Evolutionary conservation across 2,888 invertebrate species (phyloP).

Genomic region (Aphidoletes aphidimyza): DNA sequence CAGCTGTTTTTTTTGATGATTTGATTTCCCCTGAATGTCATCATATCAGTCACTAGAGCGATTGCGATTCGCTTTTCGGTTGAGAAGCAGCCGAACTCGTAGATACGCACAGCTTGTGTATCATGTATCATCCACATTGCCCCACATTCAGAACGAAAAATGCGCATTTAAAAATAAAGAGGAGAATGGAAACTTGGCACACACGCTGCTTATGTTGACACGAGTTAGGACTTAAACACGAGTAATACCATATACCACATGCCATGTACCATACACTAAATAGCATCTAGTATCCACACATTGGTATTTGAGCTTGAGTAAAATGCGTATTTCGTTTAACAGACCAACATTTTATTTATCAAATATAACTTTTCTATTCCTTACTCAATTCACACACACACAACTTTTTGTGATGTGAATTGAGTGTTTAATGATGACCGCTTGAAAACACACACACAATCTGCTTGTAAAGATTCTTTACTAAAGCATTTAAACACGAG

Average conservation of each 20-base stretch:
- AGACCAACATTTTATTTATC: no score
- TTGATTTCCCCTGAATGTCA: not conserved
- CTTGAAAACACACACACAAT: not conserved
- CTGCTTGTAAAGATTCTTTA: not conserved
- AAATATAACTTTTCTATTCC: no score
- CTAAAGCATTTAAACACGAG: no score
- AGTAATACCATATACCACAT: not conserved
- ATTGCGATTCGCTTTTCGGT: no score
- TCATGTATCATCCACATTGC: constrained; percentile 19
- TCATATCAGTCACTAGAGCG: not conserved
- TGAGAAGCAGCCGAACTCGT: not conserved
- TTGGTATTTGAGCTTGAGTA: not conserved
- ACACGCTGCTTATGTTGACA: not conserved
- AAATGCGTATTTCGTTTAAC: constrained; percentile 9
- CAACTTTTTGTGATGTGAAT: no score
- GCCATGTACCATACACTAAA: no score
- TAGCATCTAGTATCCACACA: no score
- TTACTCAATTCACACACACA: no score
- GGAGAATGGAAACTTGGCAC: constrained; percentile 25
- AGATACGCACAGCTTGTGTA: not conserved
- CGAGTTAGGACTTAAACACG: no score
- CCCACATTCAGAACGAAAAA: not conserved
- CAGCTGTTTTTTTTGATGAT: not conserved
- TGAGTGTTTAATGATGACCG: not conserved
- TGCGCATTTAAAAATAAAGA: constrained; percentile 37